Conservation (phyloP, 2,113 vertebrate species). For the Philantomba maxwellii region DNA sequence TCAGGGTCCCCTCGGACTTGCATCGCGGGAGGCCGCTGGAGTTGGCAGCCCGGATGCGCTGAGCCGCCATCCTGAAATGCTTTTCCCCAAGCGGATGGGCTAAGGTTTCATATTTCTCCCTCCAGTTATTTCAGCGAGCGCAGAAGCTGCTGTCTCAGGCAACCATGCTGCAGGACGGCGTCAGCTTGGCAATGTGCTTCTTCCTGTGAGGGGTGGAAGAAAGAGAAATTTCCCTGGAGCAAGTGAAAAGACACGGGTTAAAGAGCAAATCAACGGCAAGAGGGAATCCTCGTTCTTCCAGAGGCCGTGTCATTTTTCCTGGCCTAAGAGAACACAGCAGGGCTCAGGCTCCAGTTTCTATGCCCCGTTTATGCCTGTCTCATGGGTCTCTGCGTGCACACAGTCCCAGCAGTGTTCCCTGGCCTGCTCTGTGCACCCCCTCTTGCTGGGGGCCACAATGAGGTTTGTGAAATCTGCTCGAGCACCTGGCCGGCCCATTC, state of each 20-base stretch:
- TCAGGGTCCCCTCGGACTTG: conserved; percentile 93
- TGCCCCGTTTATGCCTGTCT: not conserved
- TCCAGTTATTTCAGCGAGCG: rapidly evolving
- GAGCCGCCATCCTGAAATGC: conserved; percentile 86
- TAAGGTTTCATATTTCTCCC: conserved; percentile 66
- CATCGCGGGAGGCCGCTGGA: conserved; percentile 89
- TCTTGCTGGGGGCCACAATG: not conserved
- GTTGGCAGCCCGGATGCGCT: conserved; percentile 91
- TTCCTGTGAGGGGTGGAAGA: not conserved
- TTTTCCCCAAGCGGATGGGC: rapidly evolving
- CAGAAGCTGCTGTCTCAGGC: not conserved
- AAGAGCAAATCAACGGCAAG: rapidly evolving
- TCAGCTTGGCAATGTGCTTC: not conserved
- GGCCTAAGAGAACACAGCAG: not conserved
- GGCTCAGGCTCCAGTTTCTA: not conserved
- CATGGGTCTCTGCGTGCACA: not conserved
- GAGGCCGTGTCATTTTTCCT: not conserved
- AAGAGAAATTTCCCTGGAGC: not conserved
- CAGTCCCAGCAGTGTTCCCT: not conserved
- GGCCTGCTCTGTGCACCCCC: not conserved
- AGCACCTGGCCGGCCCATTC: not conserved
- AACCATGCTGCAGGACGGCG: rapidly evolving
- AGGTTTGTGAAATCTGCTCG: not conserved
- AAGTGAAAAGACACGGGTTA: not conserved
- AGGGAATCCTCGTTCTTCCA: not conserved